phyloP scores from a whole-genome alignment of 2,888 invertebrate species.

The Thysanoteuthis rhombus region DNA sequence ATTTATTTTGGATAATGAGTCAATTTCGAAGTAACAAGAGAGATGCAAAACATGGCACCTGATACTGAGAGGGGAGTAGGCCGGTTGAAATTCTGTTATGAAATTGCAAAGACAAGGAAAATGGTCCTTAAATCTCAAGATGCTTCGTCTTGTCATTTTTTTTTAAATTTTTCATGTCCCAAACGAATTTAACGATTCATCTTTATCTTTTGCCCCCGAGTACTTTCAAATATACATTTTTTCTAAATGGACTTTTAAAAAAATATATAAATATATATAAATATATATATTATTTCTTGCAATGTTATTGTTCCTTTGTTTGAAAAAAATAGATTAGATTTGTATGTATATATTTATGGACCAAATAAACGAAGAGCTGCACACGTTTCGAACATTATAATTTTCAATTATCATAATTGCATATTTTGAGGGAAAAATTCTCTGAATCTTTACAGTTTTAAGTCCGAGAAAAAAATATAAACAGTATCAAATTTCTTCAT shows the following conservation, averaged over 20 bases:
- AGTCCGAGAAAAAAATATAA: too few species aligned
- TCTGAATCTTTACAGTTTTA: not conserved
- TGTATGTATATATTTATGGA: not conserved
- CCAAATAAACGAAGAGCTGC: not conserved
- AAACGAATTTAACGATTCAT: not conserved
- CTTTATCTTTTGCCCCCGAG: not conserved
- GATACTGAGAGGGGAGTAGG: not conserved
- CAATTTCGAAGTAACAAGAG: too few species aligned
- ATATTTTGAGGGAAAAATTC: not conserved
- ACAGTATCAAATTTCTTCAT: not conserved
- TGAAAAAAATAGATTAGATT: not conserved
- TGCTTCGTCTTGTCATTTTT: not conserved
- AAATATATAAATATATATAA: not conserved
- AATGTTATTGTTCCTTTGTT: not conserved
- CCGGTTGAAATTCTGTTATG: too few species aligned
- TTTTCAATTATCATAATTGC: not conserved
- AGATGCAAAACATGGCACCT: not conserved
- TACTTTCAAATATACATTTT: not conserved
- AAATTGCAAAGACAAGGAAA: not conserved
- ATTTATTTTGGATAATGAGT: too few species aligned
- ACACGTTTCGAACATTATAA: not conserved
- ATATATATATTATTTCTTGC: not conserved
- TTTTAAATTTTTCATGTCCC: not conserved
- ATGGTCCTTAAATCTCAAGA: not conserved
- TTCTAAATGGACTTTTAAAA: not conserved